Evolutionary conservation across 2,797 vertebrate species (phyloP).

Genomic region (Peromyscus eremicus): DNA sequence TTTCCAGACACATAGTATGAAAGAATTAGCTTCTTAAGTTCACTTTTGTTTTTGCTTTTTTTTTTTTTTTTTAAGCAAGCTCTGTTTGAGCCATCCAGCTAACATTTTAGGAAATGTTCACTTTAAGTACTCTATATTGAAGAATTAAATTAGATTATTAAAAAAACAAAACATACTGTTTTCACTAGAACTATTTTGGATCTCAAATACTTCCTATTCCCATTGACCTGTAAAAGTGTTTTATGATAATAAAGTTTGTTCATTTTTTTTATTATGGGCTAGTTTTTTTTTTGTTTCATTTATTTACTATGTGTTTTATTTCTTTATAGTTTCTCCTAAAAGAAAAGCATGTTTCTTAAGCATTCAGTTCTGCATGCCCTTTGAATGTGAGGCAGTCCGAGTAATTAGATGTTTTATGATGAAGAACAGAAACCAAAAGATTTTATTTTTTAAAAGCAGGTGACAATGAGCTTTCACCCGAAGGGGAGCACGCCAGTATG

Average conservation of each 20-base stretch:
- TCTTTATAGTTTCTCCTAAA: slow-evolving; percentile 40
- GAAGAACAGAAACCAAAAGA: slow-evolving; percentile 75
- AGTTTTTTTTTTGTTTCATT: slow-evolving; percentile 60
- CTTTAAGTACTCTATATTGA: slow-evolving; percentile 44
- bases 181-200: slow-evolving; percentile 46
- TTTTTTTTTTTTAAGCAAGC: not conserved
- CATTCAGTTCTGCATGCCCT: slow-evolving; percentile 22
- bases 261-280: not conserved
- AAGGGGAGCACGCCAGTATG: slow-evolving; percentile 95
- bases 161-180: slow-evolving; percentile 43
- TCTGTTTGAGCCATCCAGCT: slow-evolving; percentile 18
- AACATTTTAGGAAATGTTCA: slow-evolving; percentile 48
- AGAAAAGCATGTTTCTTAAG: slow-evolving; percentile 23
- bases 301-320: slow-evolving; percentile 62
- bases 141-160: slow-evolving; percentile 54
- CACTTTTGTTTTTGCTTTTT: not conserved
- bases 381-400: not conserved
- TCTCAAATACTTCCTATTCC: not conserved
- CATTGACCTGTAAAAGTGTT: slow-evolving; percentile 41
- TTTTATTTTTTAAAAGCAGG: slow-evolving; percentile 87
- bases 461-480: slow-evolving; percentile 97
- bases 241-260: slow-evolving; percentile 34
- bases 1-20: not conserved
- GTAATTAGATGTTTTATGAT: slow-evolving; percentile 10
- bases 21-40: slow-evolving; percentile 62